Percentiles rank a stretch among this genome's conserved stretches.
Conservation (phyloP, 2,797 vertebrate genomes). For the Platalea minor region DNA sequence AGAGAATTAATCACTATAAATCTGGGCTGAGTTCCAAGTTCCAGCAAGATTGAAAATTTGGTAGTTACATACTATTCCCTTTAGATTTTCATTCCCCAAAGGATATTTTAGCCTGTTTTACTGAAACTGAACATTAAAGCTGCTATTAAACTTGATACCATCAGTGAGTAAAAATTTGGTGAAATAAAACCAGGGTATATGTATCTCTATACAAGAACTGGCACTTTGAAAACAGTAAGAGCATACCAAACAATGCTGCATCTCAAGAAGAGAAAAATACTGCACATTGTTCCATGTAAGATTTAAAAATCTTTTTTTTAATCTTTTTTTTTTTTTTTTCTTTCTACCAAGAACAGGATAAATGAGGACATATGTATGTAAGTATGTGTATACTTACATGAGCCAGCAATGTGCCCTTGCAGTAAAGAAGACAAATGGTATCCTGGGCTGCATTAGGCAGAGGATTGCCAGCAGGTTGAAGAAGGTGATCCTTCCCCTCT, state of each 20-base stretch:
- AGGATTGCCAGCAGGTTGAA: background rate
- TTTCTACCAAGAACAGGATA: background rate
- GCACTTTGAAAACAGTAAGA: background rate
- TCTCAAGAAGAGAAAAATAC: background rate
- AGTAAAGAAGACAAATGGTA: background rate
- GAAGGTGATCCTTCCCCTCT: background rate
- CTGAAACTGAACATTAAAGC: background rate
- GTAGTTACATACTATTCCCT: background rate
- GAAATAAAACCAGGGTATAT: background rate
- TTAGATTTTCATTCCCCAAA: background rate
- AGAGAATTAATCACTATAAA: background rate
- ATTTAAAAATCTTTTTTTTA: background rate
- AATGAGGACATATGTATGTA: background rate
- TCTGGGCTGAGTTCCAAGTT: slow-evolving; percentile 7
- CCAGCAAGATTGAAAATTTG: background rate
- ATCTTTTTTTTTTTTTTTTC: background rate
- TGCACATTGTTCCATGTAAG: background rate
- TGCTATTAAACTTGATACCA: background rate
- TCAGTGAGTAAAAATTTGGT: background rate
- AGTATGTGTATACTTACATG: background rate
- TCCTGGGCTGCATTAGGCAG: background rate
- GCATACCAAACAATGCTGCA: background rate
- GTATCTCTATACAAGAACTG: background rate
- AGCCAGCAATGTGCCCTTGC: background rate
- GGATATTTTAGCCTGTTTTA: background rate